These are phyloP conservation scores for Macrophya alboannulata DNA, from an alignment of 2,888 invertebrate species.

Conservation along the genomic window DNA sequence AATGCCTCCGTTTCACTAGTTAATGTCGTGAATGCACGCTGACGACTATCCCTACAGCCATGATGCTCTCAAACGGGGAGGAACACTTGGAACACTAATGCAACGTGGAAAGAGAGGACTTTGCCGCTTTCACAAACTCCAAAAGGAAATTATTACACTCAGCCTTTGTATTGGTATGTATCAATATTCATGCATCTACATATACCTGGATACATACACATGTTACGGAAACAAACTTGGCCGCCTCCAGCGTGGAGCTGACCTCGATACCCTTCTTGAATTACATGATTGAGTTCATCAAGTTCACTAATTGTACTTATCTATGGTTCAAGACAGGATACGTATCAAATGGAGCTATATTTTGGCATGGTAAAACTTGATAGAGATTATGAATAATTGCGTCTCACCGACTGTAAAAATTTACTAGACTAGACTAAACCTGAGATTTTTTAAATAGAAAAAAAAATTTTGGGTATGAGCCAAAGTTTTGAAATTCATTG, in stretches of 20 bases:
- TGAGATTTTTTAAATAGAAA: neutral
- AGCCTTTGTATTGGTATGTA: neutral
- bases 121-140: neutral
- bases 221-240: neutral
- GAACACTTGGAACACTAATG: conserved; percentile 20
- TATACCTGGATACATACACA: neutral
- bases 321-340: neutral
- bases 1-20: neutral
- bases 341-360: neutral
- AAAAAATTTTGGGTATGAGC: neutral
- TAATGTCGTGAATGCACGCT: neutral
- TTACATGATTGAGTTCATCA: neutral
- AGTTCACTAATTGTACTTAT: neutral
- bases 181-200: neutral
- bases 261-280: neutral
- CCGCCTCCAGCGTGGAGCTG: neutral
- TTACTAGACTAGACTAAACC: no score
- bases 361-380: neutral
- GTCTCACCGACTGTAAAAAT: no score
- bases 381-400: neutral
- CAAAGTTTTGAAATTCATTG: neutral
- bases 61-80: conserved; percentile 16
- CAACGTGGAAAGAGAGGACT: neutral
- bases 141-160: neutral
- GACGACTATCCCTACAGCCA: neutral